These are phyloP conservation scores for Acyrthosiphon pisum DNA, from an alignment of 1,140 invertebrate genomes.

Conservation along the genomic window DNA sequence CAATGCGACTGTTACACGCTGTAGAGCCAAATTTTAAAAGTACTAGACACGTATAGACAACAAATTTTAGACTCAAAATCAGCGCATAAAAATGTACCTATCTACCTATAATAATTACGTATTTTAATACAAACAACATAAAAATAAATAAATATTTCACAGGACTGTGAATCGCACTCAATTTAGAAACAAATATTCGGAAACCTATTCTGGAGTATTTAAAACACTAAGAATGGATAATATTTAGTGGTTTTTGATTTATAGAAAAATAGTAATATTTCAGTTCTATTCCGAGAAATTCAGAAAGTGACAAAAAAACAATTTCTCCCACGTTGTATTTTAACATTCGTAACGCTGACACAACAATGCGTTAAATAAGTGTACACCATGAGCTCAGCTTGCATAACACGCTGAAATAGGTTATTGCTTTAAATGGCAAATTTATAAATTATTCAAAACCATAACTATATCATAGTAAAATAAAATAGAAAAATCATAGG, in stretches of 20 bases:
- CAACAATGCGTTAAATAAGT: constrained; percentile 35
- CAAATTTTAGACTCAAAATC: background rate
- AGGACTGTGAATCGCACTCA: background rate
- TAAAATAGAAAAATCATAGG: background rate
- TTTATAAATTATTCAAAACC: background rate
- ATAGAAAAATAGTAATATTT: background rate
- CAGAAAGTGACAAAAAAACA: background rate
- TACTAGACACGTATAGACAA: background rate
- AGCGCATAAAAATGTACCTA: no score
- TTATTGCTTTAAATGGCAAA: background rate
- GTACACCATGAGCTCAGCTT: background rate
- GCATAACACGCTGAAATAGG: background rate
- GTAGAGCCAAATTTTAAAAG: background rate
- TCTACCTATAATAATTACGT: no score
- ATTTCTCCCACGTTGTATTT: background rate
- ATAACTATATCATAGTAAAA: background rate
- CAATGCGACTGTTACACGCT: background rate
- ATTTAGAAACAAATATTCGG: background rate
- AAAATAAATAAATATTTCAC: background rate
- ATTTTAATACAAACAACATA: no score
- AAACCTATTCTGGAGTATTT: background rate
- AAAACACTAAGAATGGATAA: background rate
- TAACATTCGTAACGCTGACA: constrained; percentile 8
- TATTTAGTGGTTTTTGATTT: background rate
- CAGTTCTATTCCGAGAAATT: background rate